Percentiles rank a stretch among this genome's conserved stretches.
Conservation (phyloP, 2,113 vertebrate genomes). For the Rhinopomastus cyanomelas region DNA sequence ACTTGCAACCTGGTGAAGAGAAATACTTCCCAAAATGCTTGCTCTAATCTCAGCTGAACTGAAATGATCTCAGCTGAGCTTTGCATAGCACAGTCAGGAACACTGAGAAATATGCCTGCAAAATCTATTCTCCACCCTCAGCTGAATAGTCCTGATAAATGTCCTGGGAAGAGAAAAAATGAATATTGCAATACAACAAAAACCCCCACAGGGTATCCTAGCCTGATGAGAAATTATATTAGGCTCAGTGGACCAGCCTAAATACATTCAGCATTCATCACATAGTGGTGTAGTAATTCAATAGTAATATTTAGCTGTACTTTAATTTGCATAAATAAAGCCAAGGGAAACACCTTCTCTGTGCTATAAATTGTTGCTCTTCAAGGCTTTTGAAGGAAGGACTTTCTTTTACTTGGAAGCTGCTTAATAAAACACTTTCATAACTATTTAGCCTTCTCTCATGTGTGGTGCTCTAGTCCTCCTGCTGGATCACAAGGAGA, state of each 20-base stretch:
- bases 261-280: conserved; percentile 47
- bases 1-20: not conserved
- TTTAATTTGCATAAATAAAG: conserved; percentile 51
- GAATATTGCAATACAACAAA: not conserved
- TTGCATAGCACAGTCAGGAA: not conserved
- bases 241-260: conserved; percentile 6
- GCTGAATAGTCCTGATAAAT: not conserved
- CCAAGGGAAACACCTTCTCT: conserved; percentile 24
- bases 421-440: conserved; percentile 45
- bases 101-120: not conserved
- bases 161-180: conserved; percentile 18
- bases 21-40: not conserved
- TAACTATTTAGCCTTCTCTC: conserved; percentile 31
- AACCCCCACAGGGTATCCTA: not conserved
- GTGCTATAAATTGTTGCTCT: not conserved
- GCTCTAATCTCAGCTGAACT: not conserved
- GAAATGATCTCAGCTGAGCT: not conserved
- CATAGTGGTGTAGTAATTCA: conserved; percentile 38
- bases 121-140: not conserved
- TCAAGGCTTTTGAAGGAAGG: conserved; percentile 32
- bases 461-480: not conserved
- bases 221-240: conserved; percentile 24
- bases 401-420: conserved; percentile 40
- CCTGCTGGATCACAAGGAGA: conserved; percentile 49
- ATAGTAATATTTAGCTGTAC: conserved; percentile 5